Conservation (phyloP, 2,888 invertebrate species). For the Macrophya alboannulata region DNA sequence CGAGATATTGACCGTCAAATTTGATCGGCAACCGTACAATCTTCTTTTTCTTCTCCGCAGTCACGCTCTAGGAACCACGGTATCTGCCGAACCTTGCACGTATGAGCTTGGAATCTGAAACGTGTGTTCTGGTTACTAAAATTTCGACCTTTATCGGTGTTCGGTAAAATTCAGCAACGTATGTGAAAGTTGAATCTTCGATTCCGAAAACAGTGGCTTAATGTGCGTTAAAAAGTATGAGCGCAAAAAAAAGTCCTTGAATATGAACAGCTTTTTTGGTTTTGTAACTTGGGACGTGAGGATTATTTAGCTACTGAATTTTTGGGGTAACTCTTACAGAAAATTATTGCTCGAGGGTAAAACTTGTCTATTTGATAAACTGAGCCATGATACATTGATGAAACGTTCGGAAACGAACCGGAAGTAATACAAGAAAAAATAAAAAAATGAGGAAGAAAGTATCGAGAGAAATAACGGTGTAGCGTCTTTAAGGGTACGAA, state of each 20-base stretch:
- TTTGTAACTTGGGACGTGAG: no score
- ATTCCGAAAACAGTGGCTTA: neutral
- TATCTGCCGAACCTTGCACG: neutral
- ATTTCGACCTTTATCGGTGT: neutral
- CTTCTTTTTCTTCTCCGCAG: neutral
- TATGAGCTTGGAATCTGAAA: neutral
- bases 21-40: neutral
- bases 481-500: neutral
- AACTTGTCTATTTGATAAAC: neutral
- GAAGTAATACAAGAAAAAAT: neutral
- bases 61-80: no score
- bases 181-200: neutral
- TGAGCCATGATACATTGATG: neutral
- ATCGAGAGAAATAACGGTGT: neutral
- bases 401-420: neutral
- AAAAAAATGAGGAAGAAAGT: neutral
- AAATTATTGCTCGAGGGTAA: neutral
- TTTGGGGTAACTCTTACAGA: neutral
- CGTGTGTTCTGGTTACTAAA: neutral
- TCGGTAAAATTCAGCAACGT: neutral
- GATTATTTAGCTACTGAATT: no score
- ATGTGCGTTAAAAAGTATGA: neutral
- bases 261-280: no score
- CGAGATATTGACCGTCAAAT: neutral
- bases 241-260: neutral